phyloP scores from a whole-genome alignment of 2,888 invertebrate genomes.

The Eupsilia transversa region DNA sequence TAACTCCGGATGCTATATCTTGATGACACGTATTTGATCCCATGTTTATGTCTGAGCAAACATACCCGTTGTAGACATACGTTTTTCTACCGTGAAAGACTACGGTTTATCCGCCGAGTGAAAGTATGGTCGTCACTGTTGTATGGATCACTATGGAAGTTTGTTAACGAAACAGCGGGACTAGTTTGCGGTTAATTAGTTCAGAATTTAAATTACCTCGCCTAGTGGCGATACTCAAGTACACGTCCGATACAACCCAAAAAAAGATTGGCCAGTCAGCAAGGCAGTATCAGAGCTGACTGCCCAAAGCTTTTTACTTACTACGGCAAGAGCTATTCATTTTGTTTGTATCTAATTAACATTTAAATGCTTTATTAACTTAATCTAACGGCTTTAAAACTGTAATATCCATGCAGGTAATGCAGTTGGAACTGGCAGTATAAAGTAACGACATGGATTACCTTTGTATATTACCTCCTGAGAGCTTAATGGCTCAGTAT shows the following conservation, averaged over 20 bases:
- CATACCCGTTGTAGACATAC: too few relatives aligned
- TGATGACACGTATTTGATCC: constrained; percentile 20
- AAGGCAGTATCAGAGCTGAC: background rate
- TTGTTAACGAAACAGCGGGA: too few relatives aligned
- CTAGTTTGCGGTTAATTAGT: too few relatives aligned
- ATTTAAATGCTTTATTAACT: background rate
- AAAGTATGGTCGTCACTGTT: too few relatives aligned
- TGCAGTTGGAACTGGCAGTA: constrained; percentile 38
- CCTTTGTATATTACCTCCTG: constrained; percentile 41
- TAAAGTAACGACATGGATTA: constrained; percentile 57
- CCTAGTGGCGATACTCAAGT: too few relatives aligned
- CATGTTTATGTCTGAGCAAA: constrained; percentile 8
- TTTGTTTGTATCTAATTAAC: constrained; percentile 1
- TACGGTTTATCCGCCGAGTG: too few relatives aligned
- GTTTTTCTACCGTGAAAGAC: too few relatives aligned
- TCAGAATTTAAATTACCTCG: too few relatives aligned
- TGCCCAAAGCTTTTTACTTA: background rate
- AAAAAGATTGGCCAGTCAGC: background rate
- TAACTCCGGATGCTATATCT: constrained; percentile 16
- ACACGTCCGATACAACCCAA: background rate
- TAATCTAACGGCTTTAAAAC: constrained; percentile 12
- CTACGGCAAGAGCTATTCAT: background rate
- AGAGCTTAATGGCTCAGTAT: constrained; percentile 52
- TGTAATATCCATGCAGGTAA: constrained; percentile 27
- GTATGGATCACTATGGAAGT: too few relatives aligned